Conservation (phyloP, 2,797 vertebrate genomes). For the Lophotriccus pileatus region DNA sequence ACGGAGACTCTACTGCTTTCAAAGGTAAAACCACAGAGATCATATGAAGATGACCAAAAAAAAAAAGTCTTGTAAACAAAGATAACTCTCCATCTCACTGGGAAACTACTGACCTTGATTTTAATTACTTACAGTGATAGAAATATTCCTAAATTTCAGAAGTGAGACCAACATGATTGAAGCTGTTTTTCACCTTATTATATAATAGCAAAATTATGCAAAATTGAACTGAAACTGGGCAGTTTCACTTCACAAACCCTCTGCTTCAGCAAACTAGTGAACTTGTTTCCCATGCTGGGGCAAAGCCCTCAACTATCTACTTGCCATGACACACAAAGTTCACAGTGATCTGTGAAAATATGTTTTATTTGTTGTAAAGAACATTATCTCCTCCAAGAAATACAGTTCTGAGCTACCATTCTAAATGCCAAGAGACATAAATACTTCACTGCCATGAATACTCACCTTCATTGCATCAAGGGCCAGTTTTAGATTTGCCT, state of each 20-base stretch:
- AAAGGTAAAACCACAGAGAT: not conserved
- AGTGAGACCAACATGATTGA: not conserved
- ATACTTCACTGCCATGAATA: not conserved
- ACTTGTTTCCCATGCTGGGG: not conserved
- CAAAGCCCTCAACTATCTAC: not conserved
- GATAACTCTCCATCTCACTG: not conserved
- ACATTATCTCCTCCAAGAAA: not conserved
- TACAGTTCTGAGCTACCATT: not conserved
- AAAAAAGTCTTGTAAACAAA: not conserved
- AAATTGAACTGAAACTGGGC: not conserved
- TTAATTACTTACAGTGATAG: not conserved
- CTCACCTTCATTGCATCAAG: constrained; percentile 97
- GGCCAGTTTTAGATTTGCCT: constrained; percentile 86
- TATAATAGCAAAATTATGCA: not conserved
- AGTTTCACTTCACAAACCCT: not conserved
- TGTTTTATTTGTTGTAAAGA: not conserved
- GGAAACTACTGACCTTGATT: not conserved
- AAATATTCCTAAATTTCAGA: not conserved
- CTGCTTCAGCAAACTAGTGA: not conserved
- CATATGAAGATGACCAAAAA: not conserved
- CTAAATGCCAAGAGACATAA: not conserved
- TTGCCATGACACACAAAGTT: not conserved
- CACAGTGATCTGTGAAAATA: not conserved
- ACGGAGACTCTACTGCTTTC: not conserved
- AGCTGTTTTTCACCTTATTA: not conserved